Base-by-base conservation (phyloP, 2,888 invertebrate species). In the Seira sanloemensis region DNA sequence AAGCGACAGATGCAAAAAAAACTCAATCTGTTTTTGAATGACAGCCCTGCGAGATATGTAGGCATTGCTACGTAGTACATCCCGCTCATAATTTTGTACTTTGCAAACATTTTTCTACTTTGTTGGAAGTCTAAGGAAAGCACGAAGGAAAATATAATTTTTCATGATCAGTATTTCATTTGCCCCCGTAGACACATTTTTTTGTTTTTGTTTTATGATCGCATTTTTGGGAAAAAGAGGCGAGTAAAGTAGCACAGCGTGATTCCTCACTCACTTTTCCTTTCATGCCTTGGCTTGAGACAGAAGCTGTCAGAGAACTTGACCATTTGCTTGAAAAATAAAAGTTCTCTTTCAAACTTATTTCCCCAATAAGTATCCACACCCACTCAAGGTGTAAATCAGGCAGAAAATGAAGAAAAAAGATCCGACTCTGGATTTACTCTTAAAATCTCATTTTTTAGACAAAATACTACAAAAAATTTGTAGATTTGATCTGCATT, bases 281-380 rank as follows among this genome's bases (percentile, higher is more conserved):
- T 37, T 37, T 37, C 37, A 37, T 7, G 37, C 37, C 37, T 37
- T 37, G 4, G 58, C 58, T 62, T 65, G 19, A 62, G 62, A 62
- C 65, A 74, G 65, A 54, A 74, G 62, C 65, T 65, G 74, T 74
- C 74, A 62, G 62, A 62, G 26, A 62, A 74, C 1, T 62, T 74
- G 62, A 27, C 62, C 74, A 27, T 37, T 37, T 37, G 37, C 5
- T 37, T 37, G 37, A 12, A 37, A 37, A 37, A 37, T 7, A 37
- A 37, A n/a, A n/a, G n/a, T n/a, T n/a, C n/a, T n/a, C n/a, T n/a
- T n/a, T 37, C 37, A 7, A 37, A 37, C 37, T 4, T 12, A 37
- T 37, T 37, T 12, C 5, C 37, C 4, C 37, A 12, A 37, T 37
- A 12, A 37, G 37, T 37, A 4, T 37, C 37, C 37, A 37, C 37